Percentiles rank a stretch among this genome's conserved stretches.
These are phyloP conservation scores for Aplysina aerophoba DNA, from an alignment of 37 sponge, comb jelly and placozoan species.

Conservation along the genomic window DNA sequence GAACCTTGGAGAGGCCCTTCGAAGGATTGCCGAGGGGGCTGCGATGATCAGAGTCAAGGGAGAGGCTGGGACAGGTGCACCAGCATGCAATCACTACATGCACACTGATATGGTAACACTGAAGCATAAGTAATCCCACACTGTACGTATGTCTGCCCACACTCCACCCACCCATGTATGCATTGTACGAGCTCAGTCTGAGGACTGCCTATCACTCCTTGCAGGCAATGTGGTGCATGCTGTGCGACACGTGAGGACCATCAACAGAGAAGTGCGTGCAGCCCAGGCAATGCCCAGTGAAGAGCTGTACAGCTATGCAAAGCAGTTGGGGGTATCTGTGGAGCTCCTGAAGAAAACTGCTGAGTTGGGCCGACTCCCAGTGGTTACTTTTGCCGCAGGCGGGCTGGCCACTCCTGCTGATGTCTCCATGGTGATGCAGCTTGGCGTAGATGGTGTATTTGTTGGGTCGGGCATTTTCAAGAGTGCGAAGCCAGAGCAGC, in stretches of 20 bases:
- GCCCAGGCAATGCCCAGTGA: conserved; percentile 56
- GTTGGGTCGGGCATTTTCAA: conserved; percentile 87
- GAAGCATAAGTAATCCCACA: neutral
- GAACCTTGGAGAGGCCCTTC: conserved; percentile 79
- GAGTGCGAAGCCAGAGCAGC: conserved; percentile 69
- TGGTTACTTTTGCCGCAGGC: conserved; percentile 88
- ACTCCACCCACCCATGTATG: too few species aligned
- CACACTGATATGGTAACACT: neutral
- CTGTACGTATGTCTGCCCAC: neutral
- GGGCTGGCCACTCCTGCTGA: conserved; percentile 86
- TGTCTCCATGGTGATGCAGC: conserved; percentile 79
- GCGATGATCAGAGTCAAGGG: conserved; percentile 87
- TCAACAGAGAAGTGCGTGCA: conserved; percentile 61
- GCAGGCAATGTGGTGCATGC: conserved; percentile 86
- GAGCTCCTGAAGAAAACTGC: conserved; percentile 79
- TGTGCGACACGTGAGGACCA: conserved; percentile 74
- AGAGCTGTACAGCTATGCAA: conserved; percentile 80
- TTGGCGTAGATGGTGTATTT: conserved; percentile 84
- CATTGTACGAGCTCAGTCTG: too few species aligned
- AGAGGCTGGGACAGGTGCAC: conserved; percentile 83
- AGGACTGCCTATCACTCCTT: too few species aligned
- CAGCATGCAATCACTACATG: neutral
- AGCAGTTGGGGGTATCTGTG: conserved; percentile 64
- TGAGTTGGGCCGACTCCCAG: conserved; percentile 74
- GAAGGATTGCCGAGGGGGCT: conserved; percentile 82